Base-by-base conservation (phyloP, 1,140 invertebrate genomes). In the Ips typographus region DNA sequence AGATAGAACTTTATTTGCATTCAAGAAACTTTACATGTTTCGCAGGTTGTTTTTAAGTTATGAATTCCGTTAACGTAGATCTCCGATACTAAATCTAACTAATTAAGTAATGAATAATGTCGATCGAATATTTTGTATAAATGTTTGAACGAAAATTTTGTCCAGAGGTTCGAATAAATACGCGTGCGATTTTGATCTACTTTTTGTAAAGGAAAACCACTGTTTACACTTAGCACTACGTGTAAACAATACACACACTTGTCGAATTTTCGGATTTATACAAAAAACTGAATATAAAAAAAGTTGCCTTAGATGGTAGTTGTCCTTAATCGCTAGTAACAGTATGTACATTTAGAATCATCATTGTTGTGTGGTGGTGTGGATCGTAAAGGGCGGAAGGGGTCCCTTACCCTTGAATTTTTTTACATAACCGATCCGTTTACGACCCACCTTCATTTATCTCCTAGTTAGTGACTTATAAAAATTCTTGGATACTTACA, bases 291-390 rank as follows among this genome's bases (percentile, higher is more conserved):
- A 63, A 64, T 58, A 41, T 40, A 70, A 70, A 64, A 65, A 44
- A 70, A 64, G 22, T 65, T 65, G 39, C 41, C 58, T 70, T 62
- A 65, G 1, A 42, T 58, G 53, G 7, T 56, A 56, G n/a, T 44
- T 56, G 37, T 71, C 65, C 67, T 63, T 69, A 65, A 71, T 65
- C 72, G 55, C 79, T 79, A 79, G 74, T 79, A 80, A 80, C 79
- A 80, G 77, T 80, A 80, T 80, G 76, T 80, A 80, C 79, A 80
- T 80, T 80, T 80, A 80, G 79, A 80, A 80, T 80, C 77, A 78
- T 80, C 73, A 77, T 76, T 74, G 36, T 80, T 79, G 77, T 75
- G 78, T 75, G 47, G 47, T 49, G 22, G 47, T 49, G 22, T 8
- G 47, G 47, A 22, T 49, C 7, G 47, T 8, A 49, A 49, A 8